Conservation (phyloP, 2,113 vertebrate species). For the Rutilus rutilus region DNA sequence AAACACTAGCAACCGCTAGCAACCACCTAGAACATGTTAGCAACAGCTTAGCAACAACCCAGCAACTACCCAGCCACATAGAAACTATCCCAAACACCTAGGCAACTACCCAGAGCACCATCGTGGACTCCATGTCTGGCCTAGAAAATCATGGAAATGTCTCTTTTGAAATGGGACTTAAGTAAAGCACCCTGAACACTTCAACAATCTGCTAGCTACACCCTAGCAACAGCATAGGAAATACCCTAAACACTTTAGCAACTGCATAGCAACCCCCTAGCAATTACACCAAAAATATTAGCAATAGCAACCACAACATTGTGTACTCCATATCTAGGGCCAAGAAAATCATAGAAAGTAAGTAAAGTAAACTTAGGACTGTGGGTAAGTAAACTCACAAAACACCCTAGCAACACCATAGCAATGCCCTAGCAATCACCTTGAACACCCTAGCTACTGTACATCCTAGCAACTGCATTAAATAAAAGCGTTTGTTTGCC, state of each 20-base stretch:
- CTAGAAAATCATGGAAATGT: background rate
- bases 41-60: background rate
- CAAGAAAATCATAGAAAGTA: background rate
- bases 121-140: background rate
- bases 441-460: background rate
- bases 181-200: background rate
- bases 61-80: background rate
- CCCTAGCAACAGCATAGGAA: background rate
- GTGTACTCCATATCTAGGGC: background rate
- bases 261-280: background rate
- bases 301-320: background rate
- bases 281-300: background rate
- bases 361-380: too few relatives aligned
- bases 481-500: too few relatives aligned
- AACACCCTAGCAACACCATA: background rate
- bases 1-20: background rate
- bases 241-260: background rate
- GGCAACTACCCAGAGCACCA: background rate
- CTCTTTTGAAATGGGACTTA: background rate
- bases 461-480: too few relatives aligned
- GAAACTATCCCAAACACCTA: background rate
- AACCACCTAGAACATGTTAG: background rate
- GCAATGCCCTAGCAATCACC: background rate
- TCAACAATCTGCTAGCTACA: background rate
- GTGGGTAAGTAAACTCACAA: background rate